Evolutionary conservation across 2,888 invertebrate genomes (phyloP), one percentile per base, ranked within the genome.

Genomic region (Cheilosia vernalis): DNA sequence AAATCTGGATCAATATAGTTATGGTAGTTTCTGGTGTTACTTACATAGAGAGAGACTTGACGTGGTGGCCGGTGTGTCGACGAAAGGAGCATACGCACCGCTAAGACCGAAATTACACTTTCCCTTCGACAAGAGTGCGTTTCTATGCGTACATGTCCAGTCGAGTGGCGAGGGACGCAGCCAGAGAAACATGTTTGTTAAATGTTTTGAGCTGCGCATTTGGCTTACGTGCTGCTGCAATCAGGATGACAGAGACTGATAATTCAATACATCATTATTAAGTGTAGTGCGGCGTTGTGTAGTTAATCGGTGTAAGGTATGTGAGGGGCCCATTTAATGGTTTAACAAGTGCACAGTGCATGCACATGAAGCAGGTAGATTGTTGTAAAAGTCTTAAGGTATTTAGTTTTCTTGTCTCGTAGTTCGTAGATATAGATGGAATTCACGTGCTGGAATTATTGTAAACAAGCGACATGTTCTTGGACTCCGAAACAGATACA

Each of bases 191-290:
- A 77, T 81, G 80, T 77, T 81, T 61, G 76, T 63, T 81, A 73
- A 85, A 81, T 81, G 81, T 81, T 81, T 77, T 69, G 76, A 72
- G 80, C 66, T 70, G 72, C 70, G 76, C 81, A 81, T 84, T 80
- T 70, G 70, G 64, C 66, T 66, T 76, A 70, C 74, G 74, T 74
- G 80, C 64, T 74, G 80, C 69, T 47, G 69, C 76, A 61, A 53
- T 81, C 81, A 63, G 85, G 81, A 85, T 85, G 85, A 81, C 85
- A 81, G 85, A 72, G 77, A 67, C 81, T 72, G 85, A 85, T 85
- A 81, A 77, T 81, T 85, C 72, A 27, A 81, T 81, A 85, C 85
- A 77, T 85, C 85, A 85, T 85, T 85, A 85, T 81, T 85, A 81
- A 76, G 72, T 72, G 76, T 60, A 47, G 55, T 21, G 73, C 67